Conservation (phyloP, 2,113 vertebrate genomes). For the Symphodus melops region DNA sequence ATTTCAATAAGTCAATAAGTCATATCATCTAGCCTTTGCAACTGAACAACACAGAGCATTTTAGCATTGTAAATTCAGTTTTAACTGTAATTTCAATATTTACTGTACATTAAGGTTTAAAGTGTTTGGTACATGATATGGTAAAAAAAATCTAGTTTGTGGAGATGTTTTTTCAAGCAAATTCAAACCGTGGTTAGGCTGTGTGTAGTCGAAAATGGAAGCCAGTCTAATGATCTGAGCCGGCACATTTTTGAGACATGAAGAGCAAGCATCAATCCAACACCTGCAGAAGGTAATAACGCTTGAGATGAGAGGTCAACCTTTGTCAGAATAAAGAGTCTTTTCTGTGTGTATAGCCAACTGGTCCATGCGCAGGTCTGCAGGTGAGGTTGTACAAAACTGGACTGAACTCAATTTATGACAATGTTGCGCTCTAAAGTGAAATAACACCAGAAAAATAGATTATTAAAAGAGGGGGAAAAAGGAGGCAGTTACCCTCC, state of each 20-base stretch:
- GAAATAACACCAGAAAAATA: neutral
- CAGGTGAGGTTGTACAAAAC: neutral
- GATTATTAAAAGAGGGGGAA: neutral
- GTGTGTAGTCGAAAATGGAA: neutral
- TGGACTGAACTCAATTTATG: neutral
- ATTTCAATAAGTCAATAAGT: too few species aligned
- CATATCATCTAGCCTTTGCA: too few species aligned
- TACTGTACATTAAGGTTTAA: neutral
- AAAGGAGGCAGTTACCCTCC: conserved; percentile 86
- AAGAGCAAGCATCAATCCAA: too few species aligned
- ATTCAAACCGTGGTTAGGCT: neutral
- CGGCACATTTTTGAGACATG: too few species aligned
- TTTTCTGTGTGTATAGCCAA: too few species aligned
- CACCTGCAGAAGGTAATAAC: too few species aligned
- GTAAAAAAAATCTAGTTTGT: too few species aligned
- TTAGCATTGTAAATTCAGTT: neutral
- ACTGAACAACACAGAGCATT: neutral
- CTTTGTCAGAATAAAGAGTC: too few species aligned
- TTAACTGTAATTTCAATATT: neutral
- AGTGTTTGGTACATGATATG: too few species aligned
- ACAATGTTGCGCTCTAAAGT: neutral
- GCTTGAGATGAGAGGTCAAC: too few species aligned
- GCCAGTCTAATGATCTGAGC: too few species aligned
- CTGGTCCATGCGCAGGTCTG: too few species aligned
- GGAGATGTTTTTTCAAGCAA: neutral